Base-by-base conservation (phyloP, 2,888 invertebrate genomes). In the Hartigia nigra region DNA sequence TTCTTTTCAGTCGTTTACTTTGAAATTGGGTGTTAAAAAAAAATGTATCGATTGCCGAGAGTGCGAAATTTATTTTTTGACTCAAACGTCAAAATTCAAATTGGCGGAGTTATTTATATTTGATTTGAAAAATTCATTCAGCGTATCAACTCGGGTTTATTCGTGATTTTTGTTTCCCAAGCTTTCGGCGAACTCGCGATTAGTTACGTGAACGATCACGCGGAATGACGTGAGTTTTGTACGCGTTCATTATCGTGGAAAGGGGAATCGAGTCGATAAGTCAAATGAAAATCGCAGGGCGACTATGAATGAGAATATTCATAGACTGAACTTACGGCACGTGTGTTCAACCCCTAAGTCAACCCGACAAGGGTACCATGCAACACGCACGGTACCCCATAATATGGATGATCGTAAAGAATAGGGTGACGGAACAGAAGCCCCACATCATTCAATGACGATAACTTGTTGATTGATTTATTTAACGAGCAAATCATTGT, bases 381-480 rank as follows among this genome's bases (percentile, higher is more conserved):
- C 72, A 34, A 72, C 72, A 72, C 72, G 72, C 34, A 72, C 72
- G 31, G 31, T 32, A 14, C 72, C 72, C 72, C 72, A 34, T 72
- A 72, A 72, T 72, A 31, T 23, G 72, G 72, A 34, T 34, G 31
- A 72, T 31, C 72, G 34, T 34, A 34, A 32, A 72, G 32, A 72
- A 34, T 31, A 34, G 72, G 72, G 72, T 31, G 72, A 72, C 31
- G 31, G 72, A 31, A 72, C 72, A 72, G 72, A 72, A 34, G 72
- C 72, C 72, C 32, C 72, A 34, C 34, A 72, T 72, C 34, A 34
- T 31, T 72, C 32, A 72, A 72, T 72, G 32, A 72, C 69, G 76
- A 79, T 81, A 82, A 85, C 84, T 82, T 83, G 83, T 84, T 83
- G 83, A 84, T 85, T 84, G 84, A 81, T 84, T 85, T 84, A 84